Base-by-base conservation (phyloP, 1,140 invertebrate genomes). In the Drosophila nikananu region DNA sequence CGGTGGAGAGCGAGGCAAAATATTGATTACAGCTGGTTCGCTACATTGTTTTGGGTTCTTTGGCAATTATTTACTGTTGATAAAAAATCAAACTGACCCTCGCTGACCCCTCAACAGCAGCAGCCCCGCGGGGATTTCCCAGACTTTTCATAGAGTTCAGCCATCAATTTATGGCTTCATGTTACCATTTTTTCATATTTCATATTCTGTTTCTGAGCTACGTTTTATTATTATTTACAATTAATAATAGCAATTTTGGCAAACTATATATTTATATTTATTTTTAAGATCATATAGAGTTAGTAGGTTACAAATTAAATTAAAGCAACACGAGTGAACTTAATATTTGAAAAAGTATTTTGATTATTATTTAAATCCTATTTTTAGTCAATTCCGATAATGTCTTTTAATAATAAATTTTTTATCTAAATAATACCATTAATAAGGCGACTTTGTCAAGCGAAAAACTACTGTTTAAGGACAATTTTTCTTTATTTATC, bases 21-120 rank as follows among this genome's bases (percentile, higher is more conserved):
- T 90, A 90, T 90, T 90, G 86, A 90, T 90, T 90, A 90, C 86
- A 90, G 75, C 55, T 46, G 66, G 51, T 51, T 46, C 62, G 66
- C 48, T 57, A 25, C 41, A 66, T 77, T 77, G 44, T 70, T 66
- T 82, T 82, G 75, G 71, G 44, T 77, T 83, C 62, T 51, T 78
- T 78, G 52, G 48, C 77, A 74, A 64, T 78, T 86, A 81, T 75
- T 86, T 86, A 78, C 54, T 75, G 52, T 67, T 68, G 83, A 86
- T 86, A 86, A 86, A 82, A 74, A 86, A 82, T 86, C 46, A 58
- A 54, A 65, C 79, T 86, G 83, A 86, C 82, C 82, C 79, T 27
- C 25, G 32, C 21, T 86, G 82, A 86, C 83, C 83, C 64, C 49
- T 65, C 60, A 41, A 10, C 21, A 32, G 12, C 23, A 44, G 63